A percentile compares a stretch with the other conserved stretches of the same genome.
These are phyloP conservation scores for Hemibagrus wyckioides DNA, from an alignment of 2,113 vertebrate species.

Conservation along the genomic window DNA sequence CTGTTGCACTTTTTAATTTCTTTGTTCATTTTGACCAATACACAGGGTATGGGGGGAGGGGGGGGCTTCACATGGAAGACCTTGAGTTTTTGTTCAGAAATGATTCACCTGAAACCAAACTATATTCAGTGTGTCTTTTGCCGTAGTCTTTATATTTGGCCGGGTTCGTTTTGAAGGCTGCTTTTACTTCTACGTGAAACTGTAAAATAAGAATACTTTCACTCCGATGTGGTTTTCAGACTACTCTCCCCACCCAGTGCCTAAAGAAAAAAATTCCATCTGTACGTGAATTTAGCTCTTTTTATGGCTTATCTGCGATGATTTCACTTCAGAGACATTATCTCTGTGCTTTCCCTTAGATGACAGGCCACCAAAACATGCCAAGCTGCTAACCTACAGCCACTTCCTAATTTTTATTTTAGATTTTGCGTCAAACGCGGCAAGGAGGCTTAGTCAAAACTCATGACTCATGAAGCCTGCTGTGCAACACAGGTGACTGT, in stretches of 20 bases:
- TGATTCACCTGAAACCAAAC: background rate
- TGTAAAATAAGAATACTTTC: constrained; percentile 14
- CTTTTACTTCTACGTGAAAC: constrained; percentile 12
- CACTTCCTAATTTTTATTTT: constrained; percentile 54
- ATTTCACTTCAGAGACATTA: constrained; percentile 16
- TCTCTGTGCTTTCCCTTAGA: constrained; percentile 15
- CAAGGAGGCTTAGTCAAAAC: background rate
- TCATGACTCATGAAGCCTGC: background rate
- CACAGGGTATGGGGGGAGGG: background rate
- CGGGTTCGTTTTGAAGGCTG: background rate
- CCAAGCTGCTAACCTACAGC: constrained; percentile 20
- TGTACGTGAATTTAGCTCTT: background rate
- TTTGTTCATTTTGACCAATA: background rate
- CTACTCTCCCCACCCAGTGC: background rate
- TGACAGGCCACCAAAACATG: constrained; percentile 16
- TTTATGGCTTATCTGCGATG: background rate
- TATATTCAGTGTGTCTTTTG: background rate
- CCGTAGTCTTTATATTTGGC: background rate
- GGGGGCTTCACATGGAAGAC: background rate
- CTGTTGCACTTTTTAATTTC: background rate
- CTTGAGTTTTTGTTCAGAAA: too few species aligned
- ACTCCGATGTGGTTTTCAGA: background rate
- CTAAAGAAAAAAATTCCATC: background rate
- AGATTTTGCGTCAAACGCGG: constrained; percentile 14
- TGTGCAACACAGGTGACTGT: background rate